Percentiles rank a stretch among this genome's conserved stretches.
Conservation (phyloP, 2,113 vertebrate species). For the Podilymbus podiceps region DNA sequence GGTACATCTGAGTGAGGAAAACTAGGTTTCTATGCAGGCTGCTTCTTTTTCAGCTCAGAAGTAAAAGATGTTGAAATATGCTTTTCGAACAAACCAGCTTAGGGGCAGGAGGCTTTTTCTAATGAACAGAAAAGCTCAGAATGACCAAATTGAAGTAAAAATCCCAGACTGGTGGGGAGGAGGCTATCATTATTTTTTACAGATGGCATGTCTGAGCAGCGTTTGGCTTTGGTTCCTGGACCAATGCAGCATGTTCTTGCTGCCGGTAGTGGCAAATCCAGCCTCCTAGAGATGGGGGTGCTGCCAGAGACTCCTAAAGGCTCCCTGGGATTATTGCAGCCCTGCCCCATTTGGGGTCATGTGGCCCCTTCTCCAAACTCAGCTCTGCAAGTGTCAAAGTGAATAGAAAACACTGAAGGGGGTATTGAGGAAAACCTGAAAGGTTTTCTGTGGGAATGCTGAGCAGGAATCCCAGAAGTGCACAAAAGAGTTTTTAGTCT, state of each 20-base stretch:
- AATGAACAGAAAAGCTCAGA: not conserved
- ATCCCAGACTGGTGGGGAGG: conserved; percentile 8
- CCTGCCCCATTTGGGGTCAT: not conserved
- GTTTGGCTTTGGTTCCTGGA: not conserved
- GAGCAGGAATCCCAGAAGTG: not conserved
- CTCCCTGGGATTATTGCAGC: not conserved
- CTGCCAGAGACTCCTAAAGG: not conserved
- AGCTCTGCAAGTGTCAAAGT: not conserved
- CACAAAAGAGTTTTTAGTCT: not conserved
- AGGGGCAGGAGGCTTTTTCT: not conserved
- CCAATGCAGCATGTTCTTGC: not conserved
- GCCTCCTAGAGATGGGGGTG: not conserved
- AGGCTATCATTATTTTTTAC: conserved; percentile 49
- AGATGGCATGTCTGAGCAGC: not conserved
- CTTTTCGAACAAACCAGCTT: not conserved
- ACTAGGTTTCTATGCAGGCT: conserved; percentile 56
- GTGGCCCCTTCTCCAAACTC: not conserved
- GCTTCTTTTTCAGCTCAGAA: conserved; percentile 43
- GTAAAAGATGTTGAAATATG: conserved; percentile 17
- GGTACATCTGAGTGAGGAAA: conserved; percentile 49
- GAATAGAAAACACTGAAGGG: not conserved
- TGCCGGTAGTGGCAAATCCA: not conserved
- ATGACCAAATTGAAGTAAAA: conserved; percentile 26
- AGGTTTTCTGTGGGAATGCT: not conserved
- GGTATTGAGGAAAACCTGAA: not conserved